These are phyloP conservation scores for silkworm (Bombyx mori) DNA, from an alignment of 1,140 invertebrate species.

Conservation along the genomic window ASM3026992v2 NC_085112.1:8918001-8918500, in stretches of 20 bases:
- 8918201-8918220: too few relatives aligned
- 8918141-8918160: too few relatives aligned
- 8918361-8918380: background rate
- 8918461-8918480: slow-evolving; percentile 18
- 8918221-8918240: too few relatives aligned
- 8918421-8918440: slow-evolving; percentile 13
- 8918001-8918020: too few relatives aligned
- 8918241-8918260: background rate
- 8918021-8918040: too few relatives aligned
- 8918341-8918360: background rate
- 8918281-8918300: background rate
- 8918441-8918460: slow-evolving; percentile 20
- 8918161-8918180: too few relatives aligned
- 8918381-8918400: slow-evolving; percentile 14
- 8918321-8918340: background rate
- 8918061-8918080: too few relatives aligned
- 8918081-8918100: too few relatives aligned
- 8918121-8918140: too few relatives aligned
- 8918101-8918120: too few relatives aligned
- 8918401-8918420: slow-evolving; percentile 7
- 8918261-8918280: background rate
- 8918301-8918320: background rate
- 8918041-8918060: too few relatives aligned
- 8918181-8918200: too few relatives aligned
- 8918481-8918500: slow-evolving; percentile 18